Evolutionary conservation across 2,113 vertebrate species (phyloP), one percentile per base, ranked within the genome.

Genomic region (Tricholaema leucomelas): DNA sequence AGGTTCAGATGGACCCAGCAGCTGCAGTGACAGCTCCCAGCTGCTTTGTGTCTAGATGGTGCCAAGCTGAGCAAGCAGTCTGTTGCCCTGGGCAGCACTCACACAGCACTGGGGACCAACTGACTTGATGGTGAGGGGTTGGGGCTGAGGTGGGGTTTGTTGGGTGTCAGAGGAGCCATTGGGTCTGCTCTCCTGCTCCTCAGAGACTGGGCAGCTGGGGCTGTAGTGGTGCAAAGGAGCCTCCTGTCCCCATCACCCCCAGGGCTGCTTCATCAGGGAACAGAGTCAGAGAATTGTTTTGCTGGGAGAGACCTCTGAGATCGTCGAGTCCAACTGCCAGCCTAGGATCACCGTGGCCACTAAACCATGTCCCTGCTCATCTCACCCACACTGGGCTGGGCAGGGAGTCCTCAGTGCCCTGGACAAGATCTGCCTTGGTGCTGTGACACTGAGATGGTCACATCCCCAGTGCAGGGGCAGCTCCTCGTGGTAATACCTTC

Each of bases 401-500:
- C 75, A 59, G 58, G 52, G 28, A 11, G 35, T n/a, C 70, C 63
- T 10, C 31, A 12, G 14, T 27, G 58, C 31, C 54, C 14, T 33
- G 11, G 25, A 9, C 14, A 35, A 59, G 12, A 50, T 67, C 46
- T 48, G 46, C 46, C 46, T 48, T 23, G 46, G 23, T 36, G 44
- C 20, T 30, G 60, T 2, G 13, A 54, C 21, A 31, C 30, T 0
- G 3, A 15, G 48, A 17, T 0, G 6, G 50, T 27, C 13, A 16
- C 1, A 1, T 27, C n/a, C 16, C 31, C 74, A 50, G 44, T 1
- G 2, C 28, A 10, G 60, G 24, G 5, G 55, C 65, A 28, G 28
- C 17, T 63, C 56, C 66, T 36, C 0, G 0, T 7, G 16, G 30
- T 18, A 23, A 31, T 6, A 31, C 17, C 60, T 33, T 10, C 10